phyloP scores from a whole-genome alignment of 2,888 invertebrate species.

The Orthosia cruda region DNA sequence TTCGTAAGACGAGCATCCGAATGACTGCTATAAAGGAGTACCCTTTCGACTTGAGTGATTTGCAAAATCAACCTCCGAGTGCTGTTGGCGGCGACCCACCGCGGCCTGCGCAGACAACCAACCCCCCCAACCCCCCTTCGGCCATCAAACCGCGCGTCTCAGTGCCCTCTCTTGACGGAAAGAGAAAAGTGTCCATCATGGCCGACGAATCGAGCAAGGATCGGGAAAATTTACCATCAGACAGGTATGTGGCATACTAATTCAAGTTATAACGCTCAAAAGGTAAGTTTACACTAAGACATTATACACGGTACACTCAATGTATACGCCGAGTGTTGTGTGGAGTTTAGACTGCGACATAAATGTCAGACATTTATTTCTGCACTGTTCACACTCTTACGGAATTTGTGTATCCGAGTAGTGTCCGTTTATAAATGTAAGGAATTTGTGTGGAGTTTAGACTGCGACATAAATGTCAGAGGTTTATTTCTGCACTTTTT shows the following conservation, averaged over 20 bases:
- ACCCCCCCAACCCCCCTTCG: conserved; percentile 32
- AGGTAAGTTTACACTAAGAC: too few species aligned
- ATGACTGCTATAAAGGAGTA: conserved; percentile 91
- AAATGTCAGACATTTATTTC: too few species aligned
- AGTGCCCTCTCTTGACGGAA: conserved; percentile 83
- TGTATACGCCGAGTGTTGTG: too few species aligned
- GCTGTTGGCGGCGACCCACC: conserved; percentile 67
- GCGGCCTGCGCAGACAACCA: conserved; percentile 50
- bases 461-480: too few species aligned
- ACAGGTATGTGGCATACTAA: conserved; percentile 85
- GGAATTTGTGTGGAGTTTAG: too few species aligned
- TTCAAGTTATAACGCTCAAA: neutral
- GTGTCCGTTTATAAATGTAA: too few species aligned
- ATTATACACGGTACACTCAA: too few species aligned
- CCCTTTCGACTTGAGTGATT: conserved; percentile 89
- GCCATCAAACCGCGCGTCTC: conserved; percentile 61
- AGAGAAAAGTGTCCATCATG: conserved; percentile 93
- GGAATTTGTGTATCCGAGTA: too few species aligned
- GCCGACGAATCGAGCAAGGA: conserved; percentile 92
- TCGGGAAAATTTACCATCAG: conserved; percentile 93
- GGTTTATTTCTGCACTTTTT: too few species aligned
- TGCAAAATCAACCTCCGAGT: conserved; percentile 79
- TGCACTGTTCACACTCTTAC: too few species aligned
- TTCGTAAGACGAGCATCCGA: conserved; percentile 90
- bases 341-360: too few species aligned